Base-by-base conservation (phyloP, 2,888 invertebrate genomes). In the Erannis defoliaria region DNA sequence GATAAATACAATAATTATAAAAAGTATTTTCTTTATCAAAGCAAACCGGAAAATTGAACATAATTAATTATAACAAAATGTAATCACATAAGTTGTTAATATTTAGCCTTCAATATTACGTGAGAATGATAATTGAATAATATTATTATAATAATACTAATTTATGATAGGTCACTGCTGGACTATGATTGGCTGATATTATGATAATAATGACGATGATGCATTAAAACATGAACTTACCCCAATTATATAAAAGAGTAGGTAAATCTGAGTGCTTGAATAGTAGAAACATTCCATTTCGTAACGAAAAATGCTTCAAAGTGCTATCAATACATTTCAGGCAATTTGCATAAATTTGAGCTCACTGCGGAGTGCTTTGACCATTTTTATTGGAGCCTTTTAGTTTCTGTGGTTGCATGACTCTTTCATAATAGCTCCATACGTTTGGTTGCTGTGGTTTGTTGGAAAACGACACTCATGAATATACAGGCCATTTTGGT, bases 261-360 rank as follows among this genome's bases (percentile, higher is more conserved):
- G 35, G 21, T 51, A 55, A 50, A 50, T 55, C 35, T 48, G 57
- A 33, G 55, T 40, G 46, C 50, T 50, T 50, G 60, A 66, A 56
- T 45, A 37, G 43, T 40, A 51, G 67, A 75, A 65, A 70, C 70
- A 73, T 74, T 76, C 72, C 73, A 73, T 72, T 82, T 78, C 78
- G 70, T 77, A 80, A 75, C 73, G 73, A 70, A 82, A 86, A 87
- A 85, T 82, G 82, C 87, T 86, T 78, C 73, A 81, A 84, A 86
- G 83, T 81, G 82, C 84, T 84, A 83, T 86, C 85, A 82, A 88
- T 86, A 84, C 74, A 80, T 84, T 86, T 86, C 78, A 82, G 85
- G 84, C 81, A 85, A 88, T 88, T 85, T 87, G 84, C 82, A 86
- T 88, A 84, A 78, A 85, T 85, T 85, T 86, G 77, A 74, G 80